Conservation (phyloP, 2,888 invertebrate species). For the Ptilodon capucinus region DNA sequence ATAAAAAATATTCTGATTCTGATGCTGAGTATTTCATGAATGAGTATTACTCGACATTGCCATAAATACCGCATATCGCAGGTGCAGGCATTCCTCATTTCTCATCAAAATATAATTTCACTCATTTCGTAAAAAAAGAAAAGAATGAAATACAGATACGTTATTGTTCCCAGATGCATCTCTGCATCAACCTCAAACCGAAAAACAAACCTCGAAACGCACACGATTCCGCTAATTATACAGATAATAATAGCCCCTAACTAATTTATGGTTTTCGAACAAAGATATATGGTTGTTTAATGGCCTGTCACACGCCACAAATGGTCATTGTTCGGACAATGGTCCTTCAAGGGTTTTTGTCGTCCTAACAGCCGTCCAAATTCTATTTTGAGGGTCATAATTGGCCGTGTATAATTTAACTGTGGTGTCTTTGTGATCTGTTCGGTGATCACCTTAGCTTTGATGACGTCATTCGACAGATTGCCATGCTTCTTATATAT, state of each 20-base stretch:
- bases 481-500: too few relatives aligned
- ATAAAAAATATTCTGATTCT: too few relatives aligned
- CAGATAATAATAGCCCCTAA: slow-evolving; percentile 48
- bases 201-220: neutral
- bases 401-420: slow-evolving; percentile 21
- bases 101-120: too few relatives aligned
- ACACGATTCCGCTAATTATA: slow-evolving; percentile 60
- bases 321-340: slow-evolving; percentile 36
- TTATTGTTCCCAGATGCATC: neutral
- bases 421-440: slow-evolving; percentile 20
- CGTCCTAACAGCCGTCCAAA: slow-evolving; percentile 14
- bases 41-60: too few relatives aligned
- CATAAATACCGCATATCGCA: too few relatives aligned
- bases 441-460: neutral
- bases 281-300: slow-evolving; percentile 60
- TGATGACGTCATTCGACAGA: neutral
- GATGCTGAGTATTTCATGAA: too few relatives aligned
- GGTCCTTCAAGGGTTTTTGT: slow-evolving; percentile 18
- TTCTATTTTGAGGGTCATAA: slow-evolving; percentile 22
- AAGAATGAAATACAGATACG: too few relatives aligned
- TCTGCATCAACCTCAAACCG: neutral
- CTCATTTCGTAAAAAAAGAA: too few relatives aligned
- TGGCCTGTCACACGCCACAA: slow-evolving; percentile 54
- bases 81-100: too few relatives aligned
- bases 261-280: slow-evolving; percentile 55